Base-by-base conservation (phyloP, 23 tunicate genomes). In the Oikopleura dioica region DNA sequence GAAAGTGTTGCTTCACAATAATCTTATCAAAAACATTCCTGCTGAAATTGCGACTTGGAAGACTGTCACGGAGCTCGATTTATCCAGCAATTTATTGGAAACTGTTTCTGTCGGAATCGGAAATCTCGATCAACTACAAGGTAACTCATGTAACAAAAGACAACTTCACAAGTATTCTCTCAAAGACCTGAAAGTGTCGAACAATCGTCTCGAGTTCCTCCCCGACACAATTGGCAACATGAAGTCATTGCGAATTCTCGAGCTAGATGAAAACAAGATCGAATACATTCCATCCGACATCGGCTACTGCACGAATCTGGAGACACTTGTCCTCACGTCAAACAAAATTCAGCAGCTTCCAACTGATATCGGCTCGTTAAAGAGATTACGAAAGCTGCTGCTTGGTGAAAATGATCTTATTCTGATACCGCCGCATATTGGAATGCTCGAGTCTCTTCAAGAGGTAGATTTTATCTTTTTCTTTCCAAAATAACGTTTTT, bases 391-490 rank as follows among this genome's bases (percentile, higher is more conserved):
- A 28, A 23, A 63, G 72, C 26, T 63, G 29, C 26, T 16, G 4
- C 30, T 63, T 24, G 72, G 72, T 28, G 72, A 63, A 28, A 63
- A 63, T 63, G 5, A 63, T 28, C 16, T 63, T 63, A 12, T 16
- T 63, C 26, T 31, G 4, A 28, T 63, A 2, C 72, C 72, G 5
- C 72, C 72, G 33, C 72, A 63, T 31, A 63, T 63, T 63, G 72
- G 72, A 23, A 63, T 63, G 72, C 16, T 63, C 30, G 72, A 63
- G 16, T 24, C 72, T 5, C 33, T 63, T 21, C 16, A n/a, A n/a
- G n/a, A n/a, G n/a, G n/a, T n/a, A n/a, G n/a, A n/a, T n/a, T n/a
- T n/a, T n/a, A n/a, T n/a, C n/a, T n/a, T n/a, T n/a, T n/a, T n/a
- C n/a, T n/a, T n/a, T n/a, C n/a, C n/a, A n/a, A n/a, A n/a, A n/a